Base-by-base conservation (phyloP, 2,888 invertebrate species). In the Malthinus flaveolus region DNA sequence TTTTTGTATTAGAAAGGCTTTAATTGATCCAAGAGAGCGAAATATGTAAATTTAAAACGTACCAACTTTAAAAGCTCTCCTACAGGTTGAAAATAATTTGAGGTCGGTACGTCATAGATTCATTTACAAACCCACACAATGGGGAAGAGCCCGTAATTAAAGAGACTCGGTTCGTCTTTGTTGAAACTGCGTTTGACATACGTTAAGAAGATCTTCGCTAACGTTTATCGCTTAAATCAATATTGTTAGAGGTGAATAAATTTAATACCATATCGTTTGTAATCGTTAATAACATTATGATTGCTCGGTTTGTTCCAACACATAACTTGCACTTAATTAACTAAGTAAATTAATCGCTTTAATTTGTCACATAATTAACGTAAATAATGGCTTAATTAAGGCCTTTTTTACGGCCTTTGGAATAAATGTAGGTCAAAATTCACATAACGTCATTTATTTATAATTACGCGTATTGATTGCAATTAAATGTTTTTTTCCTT, bases 41-140 rank as follows among this genome's bases (percentile, higher is more conserved):
- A 23, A 23, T 23, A 23, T 23, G 23, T 23, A 23, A 23, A 23
- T 23, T 23, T 23, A 23, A 23, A 23, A 23, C 23, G 23, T 23
- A 23, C 23, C 2, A 23, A 9, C 35, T 35, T 10, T 9, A 35
- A 33, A 7, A 35, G 1, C n/a, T 35, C 10, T 35, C 7, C 35
- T 10, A 10, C 35, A 35, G 10, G 2, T 10, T 10, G 10, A 35
- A 35, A 35, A 35, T 10, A 35, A 35, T 10, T 10, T 31, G 15
- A n/a, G 37, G 49, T 37, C 31, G 37, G 37, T 31, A 37, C 37
- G 37, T 23, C 39, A 23, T 52, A 52, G 46, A 46, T 52, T 52
- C 52, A 52, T 52, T 52, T 45, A 52, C 13, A 32, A 45, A 37
- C 52, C 52, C 46, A 36, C 52, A 52, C 52, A 52, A 52, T 52